A percentile compares a stretch with the other conserved stretches of the same genome.
Conservation (phyloP, 2,888 invertebrate species). For the Spodoptera picta region DNA sequence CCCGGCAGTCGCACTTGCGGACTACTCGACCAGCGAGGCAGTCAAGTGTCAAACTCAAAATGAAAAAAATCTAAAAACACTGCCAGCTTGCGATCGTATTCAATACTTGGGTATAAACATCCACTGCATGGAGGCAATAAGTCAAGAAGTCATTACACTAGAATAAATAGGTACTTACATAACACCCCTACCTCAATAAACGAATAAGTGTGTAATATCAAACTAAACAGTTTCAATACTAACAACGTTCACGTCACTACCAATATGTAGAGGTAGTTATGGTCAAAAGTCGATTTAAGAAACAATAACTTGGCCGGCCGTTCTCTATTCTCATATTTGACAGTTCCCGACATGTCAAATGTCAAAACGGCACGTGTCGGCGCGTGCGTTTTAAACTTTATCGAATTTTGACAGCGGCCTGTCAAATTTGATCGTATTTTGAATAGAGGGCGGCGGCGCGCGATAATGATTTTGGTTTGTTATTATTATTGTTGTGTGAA, state of each 20-base stretch:
- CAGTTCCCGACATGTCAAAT: constrained; percentile 78
- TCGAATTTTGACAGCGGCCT: constrained; percentile 77
- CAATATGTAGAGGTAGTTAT: constrained; percentile 57
- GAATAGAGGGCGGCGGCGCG: constrained; percentile 65
- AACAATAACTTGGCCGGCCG: constrained; percentile 74
- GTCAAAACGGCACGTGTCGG: constrained; percentile 80
- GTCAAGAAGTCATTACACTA: too few relatives aligned
- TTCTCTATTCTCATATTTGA: constrained; percentile 71
- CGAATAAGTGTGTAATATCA: constrained; percentile 1
- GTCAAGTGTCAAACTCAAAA: too few relatives aligned
- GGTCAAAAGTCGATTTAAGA: constrained; percentile 72
- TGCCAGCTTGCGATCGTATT: too few relatives aligned
- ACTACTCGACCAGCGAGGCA: too few relatives aligned
- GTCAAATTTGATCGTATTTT: constrained; percentile 72
- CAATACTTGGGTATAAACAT: too few relatives aligned
- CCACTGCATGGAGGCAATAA: too few relatives aligned
- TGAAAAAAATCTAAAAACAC: too few relatives aligned
- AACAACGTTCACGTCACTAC: constrained; percentile 53
- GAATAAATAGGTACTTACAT: too few relatives aligned
- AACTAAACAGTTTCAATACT: constrained; percentile 9
- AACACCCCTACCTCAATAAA: neutral
- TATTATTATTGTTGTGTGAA: constrained; percentile 50
- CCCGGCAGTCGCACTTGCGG: too few relatives aligned
- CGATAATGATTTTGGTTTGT: constrained; percentile 60
- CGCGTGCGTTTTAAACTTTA: constrained; percentile 82